phyloP scores from a whole-genome alignment of 2,797 vertebrate species.

The Fistularia tabacaria region DNA sequence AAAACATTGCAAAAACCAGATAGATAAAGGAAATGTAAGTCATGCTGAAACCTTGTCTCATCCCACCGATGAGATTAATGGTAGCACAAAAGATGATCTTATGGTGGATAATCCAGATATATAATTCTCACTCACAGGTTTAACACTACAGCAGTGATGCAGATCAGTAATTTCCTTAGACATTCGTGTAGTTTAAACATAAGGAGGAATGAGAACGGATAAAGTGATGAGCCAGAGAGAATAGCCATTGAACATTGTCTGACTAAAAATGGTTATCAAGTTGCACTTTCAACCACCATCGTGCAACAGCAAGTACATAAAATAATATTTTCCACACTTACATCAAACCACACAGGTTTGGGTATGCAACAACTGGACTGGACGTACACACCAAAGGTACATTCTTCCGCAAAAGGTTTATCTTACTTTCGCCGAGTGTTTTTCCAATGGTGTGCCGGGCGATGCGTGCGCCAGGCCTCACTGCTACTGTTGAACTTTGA shows the following conservation, averaged over 20 bases:
- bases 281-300: conserved; percentile 25
- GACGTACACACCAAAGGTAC: conserved; percentile 46
- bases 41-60: conserved; percentile 7
- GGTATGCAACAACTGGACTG: conserved; percentile 65
- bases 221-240: conserved; percentile 51
- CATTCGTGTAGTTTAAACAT: conserved; percentile 30
- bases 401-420: conserved; percentile 58
- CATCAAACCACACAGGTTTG: conserved; percentile 61
- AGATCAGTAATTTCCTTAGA: conserved; percentile 39
- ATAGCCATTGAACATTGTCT: conserved; percentile 42
- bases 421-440: conserved; percentile 46
- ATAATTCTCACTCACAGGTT: conserved; percentile 26
- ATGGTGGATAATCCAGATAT: conserved; percentile 30
- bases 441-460: conserved; percentile 42
- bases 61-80: conserved; percentile 11
- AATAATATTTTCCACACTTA: conserved; percentile 63
- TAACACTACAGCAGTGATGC: conserved; percentile 37
- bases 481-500: conserved; percentile 59
- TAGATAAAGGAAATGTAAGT: not conserved
- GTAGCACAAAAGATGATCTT: too few relatives aligned
- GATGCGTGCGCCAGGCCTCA: conserved; percentile 41
- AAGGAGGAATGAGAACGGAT: conserved; percentile 28
- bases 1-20: conserved; percentile 10
- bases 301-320: conserved; percentile 54
- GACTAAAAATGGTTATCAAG: conserved; percentile 40